Evolutionary conservation across 2,797 vertebrate species (phyloP).

Genomic region (Poeciliopsis presidionis): DNA sequence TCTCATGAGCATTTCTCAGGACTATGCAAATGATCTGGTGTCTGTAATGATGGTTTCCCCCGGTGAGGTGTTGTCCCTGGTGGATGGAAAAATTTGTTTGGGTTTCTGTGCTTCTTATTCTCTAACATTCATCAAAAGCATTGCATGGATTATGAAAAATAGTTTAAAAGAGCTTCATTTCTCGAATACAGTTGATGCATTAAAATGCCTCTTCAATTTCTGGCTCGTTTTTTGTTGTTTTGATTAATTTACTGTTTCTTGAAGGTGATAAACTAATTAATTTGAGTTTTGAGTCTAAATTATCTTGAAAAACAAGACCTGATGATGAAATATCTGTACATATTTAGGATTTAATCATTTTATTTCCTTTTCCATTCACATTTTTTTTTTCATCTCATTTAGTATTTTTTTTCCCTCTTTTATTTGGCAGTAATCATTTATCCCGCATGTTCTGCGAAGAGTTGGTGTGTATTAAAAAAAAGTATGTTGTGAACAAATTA

Average conservation of each 20-base stretch:
- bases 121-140: background rate
- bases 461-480: background rate
- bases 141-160: background rate
- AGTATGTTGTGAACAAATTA: background rate
- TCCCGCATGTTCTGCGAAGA: background rate
- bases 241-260: background rate
- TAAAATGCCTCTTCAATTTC: background rate
- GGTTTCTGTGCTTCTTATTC: background rate
- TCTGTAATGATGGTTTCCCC: slow-evolving; percentile 8
- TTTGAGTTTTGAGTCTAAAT: background rate
- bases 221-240: background rate
- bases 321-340: background rate
- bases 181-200: background rate
- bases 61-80: background rate
- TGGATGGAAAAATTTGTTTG: background rate
- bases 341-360: background rate
- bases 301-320: background rate
- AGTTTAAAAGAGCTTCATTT: background rate
- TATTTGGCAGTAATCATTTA: background rate
- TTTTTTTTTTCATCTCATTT: background rate
- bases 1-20: slow-evolving; percentile 15
- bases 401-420: background rate
- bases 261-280: background rate
- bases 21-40: slow-evolving; percentile 25
- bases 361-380: background rate